Evolutionary conservation across 2,797 vertebrate species (phyloP).

Genomic region (Graptemys geographica): DNA sequence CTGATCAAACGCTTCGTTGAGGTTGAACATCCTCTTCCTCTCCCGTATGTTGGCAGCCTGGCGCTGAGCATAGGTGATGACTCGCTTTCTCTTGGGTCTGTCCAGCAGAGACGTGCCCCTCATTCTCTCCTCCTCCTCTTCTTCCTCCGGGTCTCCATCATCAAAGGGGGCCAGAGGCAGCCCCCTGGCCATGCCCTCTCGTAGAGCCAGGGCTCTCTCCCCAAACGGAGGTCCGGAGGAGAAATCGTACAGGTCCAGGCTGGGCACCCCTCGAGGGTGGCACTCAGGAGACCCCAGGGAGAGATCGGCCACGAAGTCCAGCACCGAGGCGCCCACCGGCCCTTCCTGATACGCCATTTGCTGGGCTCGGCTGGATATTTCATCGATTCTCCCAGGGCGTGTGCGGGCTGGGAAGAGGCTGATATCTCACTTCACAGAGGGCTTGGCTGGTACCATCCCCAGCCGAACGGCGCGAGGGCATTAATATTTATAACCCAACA

Average conservation of each 20-base stretch:
- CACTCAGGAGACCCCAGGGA: conserved; percentile 76
- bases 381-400: conserved; percentile 40
- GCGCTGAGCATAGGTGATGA: conserved; percentile 93
- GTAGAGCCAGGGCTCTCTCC: conserved; percentile 42
- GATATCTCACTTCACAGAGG: conserved; percentile 43
- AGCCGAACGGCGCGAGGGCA: background rate
- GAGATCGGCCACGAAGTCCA: conserved; percentile 84
- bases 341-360: conserved; percentile 79
- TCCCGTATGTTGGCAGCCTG: conserved; percentile 96
- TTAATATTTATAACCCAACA: conserved; percentile 73
- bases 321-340: conserved; percentile 77
- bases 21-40: conserved; percentile 94
- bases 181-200: conserved; percentile 41
- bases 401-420: conserved; percentile 4
- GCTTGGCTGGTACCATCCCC: conserved; percentile 44
- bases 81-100: conserved; percentile 88
- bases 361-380: conserved; percentile 15
- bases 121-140: conserved; percentile 55
- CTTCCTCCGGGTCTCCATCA: conserved; percentile 55
- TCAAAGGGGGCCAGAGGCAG: conserved; percentile 47
- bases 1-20: conserved; percentile 96
- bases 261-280: background rate
- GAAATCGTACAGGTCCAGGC: conserved; percentile 70
- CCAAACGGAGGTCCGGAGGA: conserved; percentile 64
- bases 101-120: conserved; percentile 66